phyloP scores from a whole-genome alignment of 2,113 vertebrate species.

The Willisornis vidua region DNA sequence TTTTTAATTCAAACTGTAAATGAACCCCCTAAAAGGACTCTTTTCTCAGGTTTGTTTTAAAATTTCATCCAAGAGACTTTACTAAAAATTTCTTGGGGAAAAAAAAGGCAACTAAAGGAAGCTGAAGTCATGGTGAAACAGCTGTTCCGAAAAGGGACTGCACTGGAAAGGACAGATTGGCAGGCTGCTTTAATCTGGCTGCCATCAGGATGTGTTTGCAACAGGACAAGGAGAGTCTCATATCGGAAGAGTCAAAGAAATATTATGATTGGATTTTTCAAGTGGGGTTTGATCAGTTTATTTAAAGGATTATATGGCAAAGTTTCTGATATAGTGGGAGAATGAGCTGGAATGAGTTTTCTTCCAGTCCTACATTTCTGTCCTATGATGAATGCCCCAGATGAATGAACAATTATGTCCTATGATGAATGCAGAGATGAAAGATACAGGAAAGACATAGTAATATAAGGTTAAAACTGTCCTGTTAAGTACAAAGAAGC shows the following conservation, averaged over 20 bases:
- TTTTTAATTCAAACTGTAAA: background rate
- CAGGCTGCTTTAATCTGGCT: background rate
- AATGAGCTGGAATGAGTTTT: background rate
- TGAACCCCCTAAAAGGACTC: background rate
- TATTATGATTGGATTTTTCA: background rate
- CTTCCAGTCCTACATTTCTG: background rate
- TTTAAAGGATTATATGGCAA: background rate
- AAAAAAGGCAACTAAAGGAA: background rate
- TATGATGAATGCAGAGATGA: background rate
- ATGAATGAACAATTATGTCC: too few species aligned
- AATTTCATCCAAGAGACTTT: background rate
- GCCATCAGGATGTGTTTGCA: background rate
- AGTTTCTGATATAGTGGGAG: background rate
- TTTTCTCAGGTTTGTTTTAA: background rate
- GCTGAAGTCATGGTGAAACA: background rate
- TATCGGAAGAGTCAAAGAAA: background rate
- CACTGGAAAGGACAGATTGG: background rate
- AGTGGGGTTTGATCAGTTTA: background rate
- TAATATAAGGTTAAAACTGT: background rate
- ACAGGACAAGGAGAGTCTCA: fast-evolving
- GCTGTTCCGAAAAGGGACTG: background rate
- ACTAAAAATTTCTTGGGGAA: background rate
- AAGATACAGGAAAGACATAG: background rate
- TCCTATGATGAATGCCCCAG: background rate
- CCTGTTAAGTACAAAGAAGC: background rate